Evolutionary conservation across 2,888 invertebrate species (phyloP), one percentile per base, ranked within the genome.

Genomic region (Platerodrilus igneus): DNA sequence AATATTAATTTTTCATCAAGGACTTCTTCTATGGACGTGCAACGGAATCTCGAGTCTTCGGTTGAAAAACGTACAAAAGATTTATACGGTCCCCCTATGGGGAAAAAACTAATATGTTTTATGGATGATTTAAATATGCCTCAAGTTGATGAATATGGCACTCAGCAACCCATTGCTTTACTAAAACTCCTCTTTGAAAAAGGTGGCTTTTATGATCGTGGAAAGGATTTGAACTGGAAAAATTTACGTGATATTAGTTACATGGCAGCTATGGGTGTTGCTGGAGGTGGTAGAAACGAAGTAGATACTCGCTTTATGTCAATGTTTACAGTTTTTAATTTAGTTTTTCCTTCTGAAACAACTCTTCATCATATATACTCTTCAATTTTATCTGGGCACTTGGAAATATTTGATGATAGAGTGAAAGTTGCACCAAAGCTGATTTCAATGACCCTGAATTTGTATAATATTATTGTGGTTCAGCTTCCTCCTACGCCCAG

Each of bases 81-180:
- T 60, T 81, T 84, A 3, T 93, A 84, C 60, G 93, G 92, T 0
- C 94, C 94, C 19, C 86, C 91, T 0, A 77, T 87, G 41, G 93
- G 93, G 18, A 94, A 91, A 69, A 84, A 86, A 58, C 76, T 94
- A 62, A 76, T 93, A 20, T 79, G 90, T 48, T 95, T 94, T 60
- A 84, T 94, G 50, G 94, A 95, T 60, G 93, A 95, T 60, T 84
- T 94, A 83, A 92, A 93, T 62, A 93, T 93, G 92, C 93, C 94
- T 18, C 77, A 83, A 68, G 83, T 85, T 27, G 89, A 90, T 59
- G 80, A 77, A 0, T 93, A 93, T 61, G 93, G 93, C 0, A 93
- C 92, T 0, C 94, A 94, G 60, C 94, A 94, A 59, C 93, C 94
- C 0, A 90, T 93, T 52, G 94, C 93, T 0, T 69, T 94, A 20